Percentiles rank a stretch among this genome's conserved stretches.
phyloP scores from a whole-genome alignment of 2,797 vertebrate species.

The Scolopax rusticola region DNA sequence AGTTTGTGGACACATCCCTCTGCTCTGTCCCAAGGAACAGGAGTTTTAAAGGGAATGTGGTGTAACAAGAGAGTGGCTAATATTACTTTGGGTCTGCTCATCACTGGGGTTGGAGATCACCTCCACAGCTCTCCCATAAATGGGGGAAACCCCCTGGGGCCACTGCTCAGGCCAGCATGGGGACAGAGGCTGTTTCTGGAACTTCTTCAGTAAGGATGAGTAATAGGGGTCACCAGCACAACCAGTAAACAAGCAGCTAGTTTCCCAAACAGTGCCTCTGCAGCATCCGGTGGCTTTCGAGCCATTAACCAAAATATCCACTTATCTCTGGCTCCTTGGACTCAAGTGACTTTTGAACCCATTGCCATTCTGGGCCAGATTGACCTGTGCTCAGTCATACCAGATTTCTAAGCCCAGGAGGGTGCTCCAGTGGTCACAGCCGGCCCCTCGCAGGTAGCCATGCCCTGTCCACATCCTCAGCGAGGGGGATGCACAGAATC shows the following conservation, averaged over 20 bases:
- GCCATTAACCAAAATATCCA: neutral
- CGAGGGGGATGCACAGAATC: too few species aligned
- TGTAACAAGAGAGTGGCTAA: neutral
- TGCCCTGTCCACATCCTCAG: neutral
- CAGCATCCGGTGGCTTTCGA: neutral
- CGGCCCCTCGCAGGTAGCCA: accelerated
- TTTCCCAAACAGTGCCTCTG: neutral
- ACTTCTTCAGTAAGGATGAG: neutral
- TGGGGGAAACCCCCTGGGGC: neutral
- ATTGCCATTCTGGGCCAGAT: neutral
- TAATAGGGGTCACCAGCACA: neutral
- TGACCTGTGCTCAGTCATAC: neutral
- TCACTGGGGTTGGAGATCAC: too few species aligned
- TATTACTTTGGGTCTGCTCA: too few species aligned
- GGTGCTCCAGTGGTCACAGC: neutral
- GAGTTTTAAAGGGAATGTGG: neutral
- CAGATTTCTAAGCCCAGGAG: neutral
- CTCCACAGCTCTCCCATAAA: neutral
- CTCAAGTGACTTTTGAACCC: neutral
- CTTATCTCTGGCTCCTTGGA: neutral
- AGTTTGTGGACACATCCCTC: accelerated
- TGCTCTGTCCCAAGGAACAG: accelerated
- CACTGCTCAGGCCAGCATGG: accelerated
- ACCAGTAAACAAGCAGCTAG: neutral
- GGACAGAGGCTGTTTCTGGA: neutral